Base-by-base conservation (phyloP, 2,797 vertebrate genomes). In the Chaetophractus vellerosus region DNA sequence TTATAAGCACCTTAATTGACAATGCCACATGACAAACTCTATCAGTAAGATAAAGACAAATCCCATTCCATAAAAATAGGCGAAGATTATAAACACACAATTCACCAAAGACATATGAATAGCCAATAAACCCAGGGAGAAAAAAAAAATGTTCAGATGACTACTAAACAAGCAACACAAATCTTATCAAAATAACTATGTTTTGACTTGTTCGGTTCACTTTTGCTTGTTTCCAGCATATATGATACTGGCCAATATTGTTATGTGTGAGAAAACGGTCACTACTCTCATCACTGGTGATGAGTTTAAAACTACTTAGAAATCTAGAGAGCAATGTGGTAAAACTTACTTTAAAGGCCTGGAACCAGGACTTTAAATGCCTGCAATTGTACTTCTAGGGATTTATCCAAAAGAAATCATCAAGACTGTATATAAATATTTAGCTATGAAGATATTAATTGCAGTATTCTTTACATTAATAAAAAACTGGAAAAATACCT, bases 41-140 rank as follows among this genome's bases (percentile, higher is more conserved):
- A 59, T 79, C 9, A 48, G 84, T 9, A 79, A 84, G 10, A 92
- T 79, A 52, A 78, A 92, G n/a, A 82, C 31, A 92, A 82, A 66
- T 45, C 59, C 18, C 31, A 96, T 33, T 95, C 41, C 36, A 76
- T 41, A 88, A 96, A 94, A 96, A 84, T 0, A 87, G 41, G 66
- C 16, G 81, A 88, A 94, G 24, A 90, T 75, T 92, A 94, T 82
- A 94, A 92, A 83, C 18, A 94, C 21, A 69, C 18, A 88, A 82
- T 19, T 78, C 59, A 92, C 23, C 41, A 81, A 87, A 94, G 41
- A 88, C 72, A 33, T 55, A 92, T 48, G 41, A 81, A 94, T 69
- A 16, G 50, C 52, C 86, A 85, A 84, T 45, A 88, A 18, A 66
- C 10, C 15, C 36, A 85, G 61, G 18, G 23, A 61, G 15, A 63